Percentiles rank a stretch among this genome's conserved stretches.
Evolutionary conservation across 2,888 invertebrate species (phyloP).

Genomic region (Rhagophthalmus giganteus): DNA sequence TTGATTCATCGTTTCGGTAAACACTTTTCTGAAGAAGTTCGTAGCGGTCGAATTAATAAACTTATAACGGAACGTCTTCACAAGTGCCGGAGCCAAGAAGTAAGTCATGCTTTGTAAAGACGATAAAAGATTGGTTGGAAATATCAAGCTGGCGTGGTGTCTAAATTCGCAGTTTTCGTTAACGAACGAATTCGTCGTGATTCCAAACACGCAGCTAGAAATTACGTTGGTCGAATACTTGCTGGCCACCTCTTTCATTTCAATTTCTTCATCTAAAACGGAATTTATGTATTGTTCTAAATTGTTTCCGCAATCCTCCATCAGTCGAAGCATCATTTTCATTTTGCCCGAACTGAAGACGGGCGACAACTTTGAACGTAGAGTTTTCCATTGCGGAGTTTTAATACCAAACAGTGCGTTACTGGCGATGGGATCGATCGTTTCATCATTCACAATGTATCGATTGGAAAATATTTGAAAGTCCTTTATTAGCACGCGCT

Average conservation of each 20-base stretch:
- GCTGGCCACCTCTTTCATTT: no score
- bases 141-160: slow-evolving; percentile 45
- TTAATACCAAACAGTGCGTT: slow-evolving; percentile 52
- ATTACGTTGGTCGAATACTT: no score
- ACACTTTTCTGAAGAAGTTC: slow-evolving; percentile 45
- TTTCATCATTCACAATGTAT: slow-evolving; percentile 51
- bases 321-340: slow-evolving; percentile 57
- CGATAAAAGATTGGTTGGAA: slow-evolving; percentile 37
- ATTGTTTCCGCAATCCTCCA: no score
- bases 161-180: no score
- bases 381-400: slow-evolving; percentile 57
- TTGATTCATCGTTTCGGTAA: slow-evolving; percentile 44
- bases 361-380: slow-evolving; percentile 58
- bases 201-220: no score
- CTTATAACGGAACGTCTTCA: slow-evolving; percentile 45
- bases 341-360: no score
- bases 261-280: no score
- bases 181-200: no score
- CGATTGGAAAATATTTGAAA: slow-evolving; percentile 55
- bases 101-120: slow-evolving; percentile 43
- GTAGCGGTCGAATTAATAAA: slow-evolving; percentile 47
- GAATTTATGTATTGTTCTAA: no score
- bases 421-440: slow-evolving; percentile 52
- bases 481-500: slow-evolving; percentile 53
- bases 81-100: slow-evolving; percentile 46